Base-by-base conservation (phyloP, 2,113 vertebrate species). In the Pseudopodoces humilis region DNA sequence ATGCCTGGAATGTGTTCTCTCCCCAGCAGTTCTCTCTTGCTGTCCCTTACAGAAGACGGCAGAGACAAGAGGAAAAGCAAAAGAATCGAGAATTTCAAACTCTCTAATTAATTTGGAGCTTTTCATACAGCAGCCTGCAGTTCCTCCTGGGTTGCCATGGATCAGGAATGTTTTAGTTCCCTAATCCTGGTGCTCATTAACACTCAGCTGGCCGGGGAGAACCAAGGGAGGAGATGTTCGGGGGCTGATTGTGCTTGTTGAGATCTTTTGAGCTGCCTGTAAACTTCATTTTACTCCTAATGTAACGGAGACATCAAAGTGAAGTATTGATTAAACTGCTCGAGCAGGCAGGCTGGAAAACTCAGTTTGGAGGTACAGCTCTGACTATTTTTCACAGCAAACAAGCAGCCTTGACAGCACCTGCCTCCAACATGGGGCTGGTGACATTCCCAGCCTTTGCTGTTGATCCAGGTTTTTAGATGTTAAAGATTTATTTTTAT, bases 241-340 rank as follows among this genome's bases (percentile, higher is more conserved):
- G 1, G 28, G 50, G 12, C 23, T 21, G 67, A 52, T 27, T 35
- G 50, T 43, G 13, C 49, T 37, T 75, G 75, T 47, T 59, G 11
- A 91, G 62, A 50, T 22, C 62, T 41, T 24, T 15, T 49, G 89
- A 88, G 74, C 74, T 43, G 24, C 64, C 56, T 58, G 31, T 30
- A 91, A 91, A 86, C 41, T 39, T 78, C 56, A 80, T 92, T 94
- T 97, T 33, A 71, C 37, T 21, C 69, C 74, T 68, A 49, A 91
- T 27, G 56, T 70, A 90, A 93, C 63, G 79, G 46, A 90, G 94
- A 47, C 49, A 69, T 92, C 90, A 59, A 86, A 89, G 84, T 62
- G 83, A 88, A 71, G 41, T 86, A 96, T 94, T 92, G 93, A 95
- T 97, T 84, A 82, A 74, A 71, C 60, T 55, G 71, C 92, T 83